These are phyloP conservation scores for Xenopus laevis DNA, from an alignment of 2,113 vertebrate genomes.

Conservation along the genomic window DNA sequence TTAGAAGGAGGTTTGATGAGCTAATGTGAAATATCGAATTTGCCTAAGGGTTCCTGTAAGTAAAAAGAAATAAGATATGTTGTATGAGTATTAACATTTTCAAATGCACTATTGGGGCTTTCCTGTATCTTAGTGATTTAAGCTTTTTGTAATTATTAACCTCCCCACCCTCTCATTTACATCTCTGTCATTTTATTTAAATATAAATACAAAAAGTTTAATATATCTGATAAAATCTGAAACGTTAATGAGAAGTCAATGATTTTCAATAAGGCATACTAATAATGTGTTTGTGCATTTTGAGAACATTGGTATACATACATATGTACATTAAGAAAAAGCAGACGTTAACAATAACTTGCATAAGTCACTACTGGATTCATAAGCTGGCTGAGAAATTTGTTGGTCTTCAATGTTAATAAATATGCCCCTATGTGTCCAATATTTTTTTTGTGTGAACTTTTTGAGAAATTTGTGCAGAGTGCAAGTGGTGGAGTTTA, in stretches of 20 bases:
- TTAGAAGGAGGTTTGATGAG: constrained; percentile 30
- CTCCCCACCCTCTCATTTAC: neutral
- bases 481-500: too few relatives aligned
- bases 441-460: too few relatives aligned
- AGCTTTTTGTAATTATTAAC: constrained; percentile 21
- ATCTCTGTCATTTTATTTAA: constrained; percentile 12
- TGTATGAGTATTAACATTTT: constrained; percentile 33
- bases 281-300: too few relatives aligned
- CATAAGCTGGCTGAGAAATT: too few relatives aligned
- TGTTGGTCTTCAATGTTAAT: too few relatives aligned
- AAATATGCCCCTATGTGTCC: too few relatives aligned
- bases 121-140: constrained; percentile 11
- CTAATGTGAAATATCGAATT: constrained; percentile 35
- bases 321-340: too few relatives aligned
- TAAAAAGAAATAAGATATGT: constrained; percentile 40
- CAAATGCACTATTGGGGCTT: constrained; percentile 8
- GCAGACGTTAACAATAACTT: too few relatives aligned
- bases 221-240: constrained; percentile 1
- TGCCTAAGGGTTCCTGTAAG: constrained; percentile 2
- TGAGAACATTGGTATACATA: too few relatives aligned
- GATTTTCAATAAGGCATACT: too few relatives aligned
- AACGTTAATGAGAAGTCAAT: neutral
- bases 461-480: too few relatives aligned
- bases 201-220: constrained; percentile 2
- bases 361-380: too few relatives aligned